A percentile compares a stretch with the other conserved stretches of the same genome.
phyloP scores from a whole-genome alignment of 2,113 vertebrate species.

The Orientallactaga bullata region DNA sequence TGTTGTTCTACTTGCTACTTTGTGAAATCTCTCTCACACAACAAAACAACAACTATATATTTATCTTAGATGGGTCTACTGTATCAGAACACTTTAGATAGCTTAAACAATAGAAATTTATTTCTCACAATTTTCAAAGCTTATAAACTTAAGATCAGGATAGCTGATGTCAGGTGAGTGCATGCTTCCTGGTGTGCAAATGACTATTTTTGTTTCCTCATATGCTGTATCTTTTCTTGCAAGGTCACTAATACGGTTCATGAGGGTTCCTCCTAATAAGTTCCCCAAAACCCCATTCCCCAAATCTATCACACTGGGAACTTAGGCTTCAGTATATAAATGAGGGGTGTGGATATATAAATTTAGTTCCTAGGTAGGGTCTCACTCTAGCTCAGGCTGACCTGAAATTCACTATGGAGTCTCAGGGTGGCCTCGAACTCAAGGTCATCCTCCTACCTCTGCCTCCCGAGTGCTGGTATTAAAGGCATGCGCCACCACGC shows the following conservation, averaged over 20 bases:
- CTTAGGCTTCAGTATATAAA: background rate
- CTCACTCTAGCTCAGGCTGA: too few species aligned
- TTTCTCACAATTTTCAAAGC: background rate
- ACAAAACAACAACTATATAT: background rate
- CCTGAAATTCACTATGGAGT: too few species aligned
- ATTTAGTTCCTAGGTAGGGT: background rate
- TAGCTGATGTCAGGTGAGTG: background rate
- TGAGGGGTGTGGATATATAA: background rate
- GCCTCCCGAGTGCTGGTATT: too few species aligned
- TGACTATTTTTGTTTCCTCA: background rate
- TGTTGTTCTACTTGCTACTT: constrained; percentile 12
- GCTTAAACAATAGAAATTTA: background rate
- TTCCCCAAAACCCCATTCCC: background rate
- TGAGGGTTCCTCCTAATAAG: background rate
- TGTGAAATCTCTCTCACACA: background rate
- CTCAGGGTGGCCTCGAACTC: too few species aligned
- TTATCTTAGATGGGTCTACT: background rate
- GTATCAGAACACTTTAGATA: background rate
- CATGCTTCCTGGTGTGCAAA: background rate
- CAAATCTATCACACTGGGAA: background rate
- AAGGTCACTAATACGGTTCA: background rate
- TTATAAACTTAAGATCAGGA: background rate
- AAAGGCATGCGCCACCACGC: too few species aligned
- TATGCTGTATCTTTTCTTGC: background rate
- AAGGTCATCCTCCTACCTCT: too few species aligned